phyloP scores from a whole-genome alignment of 2,113 vertebrate genomes.

The Eptesicus fuscus region DNA sequence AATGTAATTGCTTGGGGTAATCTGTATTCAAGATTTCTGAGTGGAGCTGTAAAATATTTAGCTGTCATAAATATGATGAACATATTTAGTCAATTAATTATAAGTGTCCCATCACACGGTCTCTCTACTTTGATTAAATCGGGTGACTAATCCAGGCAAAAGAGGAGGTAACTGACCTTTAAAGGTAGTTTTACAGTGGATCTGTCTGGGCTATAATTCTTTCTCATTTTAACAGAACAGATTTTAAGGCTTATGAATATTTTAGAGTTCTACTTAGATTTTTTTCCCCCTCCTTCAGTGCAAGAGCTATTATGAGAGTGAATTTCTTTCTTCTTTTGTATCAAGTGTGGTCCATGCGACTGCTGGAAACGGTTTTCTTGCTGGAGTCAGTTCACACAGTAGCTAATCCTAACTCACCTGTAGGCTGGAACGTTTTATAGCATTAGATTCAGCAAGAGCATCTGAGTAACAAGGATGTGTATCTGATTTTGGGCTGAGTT shows the following conservation, averaged over 20 bases:
- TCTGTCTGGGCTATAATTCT: slow-evolving; percentile 55
- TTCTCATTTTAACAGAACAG: slow-evolving; percentile 48
- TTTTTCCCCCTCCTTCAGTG: neutral
- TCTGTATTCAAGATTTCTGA: neutral
- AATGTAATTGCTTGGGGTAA: neutral
- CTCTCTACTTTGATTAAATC: slow-evolving; percentile 43
- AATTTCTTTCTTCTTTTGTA: neutral
- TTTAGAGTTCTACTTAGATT: slow-evolving; percentile 42
- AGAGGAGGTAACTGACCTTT: slow-evolving; percentile 53
- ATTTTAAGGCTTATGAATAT: slow-evolving; percentile 50
- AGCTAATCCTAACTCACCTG: neutral
- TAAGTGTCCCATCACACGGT: neutral
- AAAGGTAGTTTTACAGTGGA: slow-evolving; percentile 46
- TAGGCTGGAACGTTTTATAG: neutral
- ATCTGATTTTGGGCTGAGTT: neutral
- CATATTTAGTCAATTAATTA: neutral
- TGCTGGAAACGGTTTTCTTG: neutral
- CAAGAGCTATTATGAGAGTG: neutral
- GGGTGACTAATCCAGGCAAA: slow-evolving; percentile 40
- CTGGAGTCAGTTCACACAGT: neutral
- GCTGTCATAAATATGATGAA: slow-evolving; percentile 18
- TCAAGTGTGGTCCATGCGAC: neutral
- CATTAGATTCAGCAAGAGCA: neutral
- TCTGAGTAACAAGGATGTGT: neutral
- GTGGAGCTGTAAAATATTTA: neutral